These are phyloP conservation scores for Protaetia brevitarsis DNA, from an alignment of 1,140 invertebrate genomes.

Conservation along the genomic window DNA sequence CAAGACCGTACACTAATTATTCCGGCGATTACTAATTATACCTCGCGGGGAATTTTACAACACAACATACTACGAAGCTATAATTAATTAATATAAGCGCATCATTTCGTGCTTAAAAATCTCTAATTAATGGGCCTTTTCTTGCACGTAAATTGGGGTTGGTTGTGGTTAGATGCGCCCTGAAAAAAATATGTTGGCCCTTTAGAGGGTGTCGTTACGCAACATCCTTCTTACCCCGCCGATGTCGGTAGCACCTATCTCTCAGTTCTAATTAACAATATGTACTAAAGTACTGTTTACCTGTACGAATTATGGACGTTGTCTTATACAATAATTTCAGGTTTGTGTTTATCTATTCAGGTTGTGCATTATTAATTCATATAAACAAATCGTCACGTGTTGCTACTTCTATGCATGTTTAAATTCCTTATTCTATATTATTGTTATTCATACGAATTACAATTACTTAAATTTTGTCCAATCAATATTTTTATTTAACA, in stretches of 20 bases:
- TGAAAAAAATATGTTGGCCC: conserved; percentile 13
- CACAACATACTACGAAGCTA: conserved; percentile 40
- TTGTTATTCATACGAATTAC: no score
- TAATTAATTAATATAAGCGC: conserved; percentile 49
- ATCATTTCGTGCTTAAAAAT: conserved; percentile 47
- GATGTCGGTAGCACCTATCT: neutral
- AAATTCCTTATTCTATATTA: neutral
- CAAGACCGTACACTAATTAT: conserved; percentile 42
- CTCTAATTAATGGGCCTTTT: conserved; percentile 40
- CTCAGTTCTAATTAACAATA: conserved; percentile 20
- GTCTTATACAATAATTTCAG: neutral
- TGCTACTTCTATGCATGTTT: neutral
- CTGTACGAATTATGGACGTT: conserved; percentile 5
- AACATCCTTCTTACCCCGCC: neutral
- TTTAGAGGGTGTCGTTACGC: conserved; percentile 11
- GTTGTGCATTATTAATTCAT: neutral
- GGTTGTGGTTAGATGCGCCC: neutral
- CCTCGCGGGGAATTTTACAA: conserved; percentile 49
- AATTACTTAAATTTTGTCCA: no score
- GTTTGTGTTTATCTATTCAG: neutral
- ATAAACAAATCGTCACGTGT: neutral
- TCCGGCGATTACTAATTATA: conserved; percentile 49
- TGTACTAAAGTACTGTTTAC: conserved; percentile 12
- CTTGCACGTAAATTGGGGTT: conserved; percentile 21
- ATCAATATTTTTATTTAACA: no score